Conservation (phyloP, 2,888 invertebrate species). For the Odontomyia ornata region DNA sequence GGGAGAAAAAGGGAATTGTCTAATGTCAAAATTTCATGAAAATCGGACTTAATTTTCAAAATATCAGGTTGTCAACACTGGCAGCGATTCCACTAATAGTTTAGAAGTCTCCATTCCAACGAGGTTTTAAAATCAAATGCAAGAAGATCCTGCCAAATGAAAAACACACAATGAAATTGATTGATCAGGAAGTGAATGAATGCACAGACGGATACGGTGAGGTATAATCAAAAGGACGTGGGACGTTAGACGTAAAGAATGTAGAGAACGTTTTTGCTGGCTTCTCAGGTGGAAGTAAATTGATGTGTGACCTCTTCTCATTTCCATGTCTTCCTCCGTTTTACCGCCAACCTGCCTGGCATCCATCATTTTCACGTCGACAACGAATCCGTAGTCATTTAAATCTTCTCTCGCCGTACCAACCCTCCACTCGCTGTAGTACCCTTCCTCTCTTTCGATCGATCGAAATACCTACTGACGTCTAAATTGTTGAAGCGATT, state of each 20-base stretch:
- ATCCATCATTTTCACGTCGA: no score
- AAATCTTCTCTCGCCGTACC: no score
- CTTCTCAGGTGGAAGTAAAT: slow-evolving; percentile 35
- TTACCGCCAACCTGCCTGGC: neutral
- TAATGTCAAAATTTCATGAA: no score
- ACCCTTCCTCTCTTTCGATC: no score
- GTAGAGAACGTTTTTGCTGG: neutral
- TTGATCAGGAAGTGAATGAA: slow-evolving; percentile 26
- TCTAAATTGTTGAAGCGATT: slow-evolving; percentile 49
- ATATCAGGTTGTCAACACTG: neutral
- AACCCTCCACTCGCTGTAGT: neutral
- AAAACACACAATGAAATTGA: slow-evolving; percentile 43
- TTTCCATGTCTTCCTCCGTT: neutral
- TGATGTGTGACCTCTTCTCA: neutral
- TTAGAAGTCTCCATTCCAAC: neutral
- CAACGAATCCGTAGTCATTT: no score
- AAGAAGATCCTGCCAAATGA: slow-evolving; percentile 41
- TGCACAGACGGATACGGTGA: neutral
- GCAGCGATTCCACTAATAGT: neutral
- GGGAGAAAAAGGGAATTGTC: no score
- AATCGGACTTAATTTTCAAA: no score
- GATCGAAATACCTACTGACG: neutral
- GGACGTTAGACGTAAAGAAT: no score
- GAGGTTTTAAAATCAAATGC: slow-evolving; percentile 36
- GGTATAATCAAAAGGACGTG: neutral